Conservation (phyloP, 2,113 vertebrate genomes). For the Glaucomys volans region DNA sequence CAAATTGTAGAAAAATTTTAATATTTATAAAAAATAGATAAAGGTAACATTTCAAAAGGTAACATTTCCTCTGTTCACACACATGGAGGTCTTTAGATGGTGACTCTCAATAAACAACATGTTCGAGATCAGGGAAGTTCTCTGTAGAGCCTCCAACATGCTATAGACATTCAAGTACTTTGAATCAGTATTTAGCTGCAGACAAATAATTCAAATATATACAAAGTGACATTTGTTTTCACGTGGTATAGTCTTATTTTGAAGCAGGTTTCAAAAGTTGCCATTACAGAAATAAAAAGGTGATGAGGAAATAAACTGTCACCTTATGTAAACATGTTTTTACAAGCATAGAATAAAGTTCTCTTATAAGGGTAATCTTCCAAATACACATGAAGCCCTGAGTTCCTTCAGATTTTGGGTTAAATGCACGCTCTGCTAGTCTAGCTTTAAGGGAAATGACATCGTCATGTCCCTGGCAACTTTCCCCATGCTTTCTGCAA, state of each 20-base stretch:
- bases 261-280: constrained; percentile 73
- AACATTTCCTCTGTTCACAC: neutral
- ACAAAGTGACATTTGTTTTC: constrained; percentile 34
- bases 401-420: constrained; percentile 59
- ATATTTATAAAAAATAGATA: constrained; percentile 4
- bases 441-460: constrained; percentile 57
- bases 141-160: neutral
- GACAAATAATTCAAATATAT: constrained; percentile 47
- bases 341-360: constrained; percentile 69
- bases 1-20: constrained; percentile 42
- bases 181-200: neutral
- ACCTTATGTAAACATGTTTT: constrained; percentile 51
- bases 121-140: neutral
- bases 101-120: neutral
- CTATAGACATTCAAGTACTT: neutral
- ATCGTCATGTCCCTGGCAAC: constrained; percentile 73
- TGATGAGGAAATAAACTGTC: constrained; percentile 61
- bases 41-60: neutral
- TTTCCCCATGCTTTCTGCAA: constrained; percentile 79
- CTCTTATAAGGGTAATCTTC: constrained; percentile 65
- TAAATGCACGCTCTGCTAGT: constrained; percentile 78
- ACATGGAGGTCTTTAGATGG: neutral
- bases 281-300: constrained; percentile 63
- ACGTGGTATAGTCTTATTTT: constrained; percentile 39
- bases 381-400: constrained; percentile 57